Percentiles rank a stretch among this genome's conserved stretches.
phyloP scores from a whole-genome alignment of 2,888 invertebrate species.

The Amphipoea lucens region DNA sequence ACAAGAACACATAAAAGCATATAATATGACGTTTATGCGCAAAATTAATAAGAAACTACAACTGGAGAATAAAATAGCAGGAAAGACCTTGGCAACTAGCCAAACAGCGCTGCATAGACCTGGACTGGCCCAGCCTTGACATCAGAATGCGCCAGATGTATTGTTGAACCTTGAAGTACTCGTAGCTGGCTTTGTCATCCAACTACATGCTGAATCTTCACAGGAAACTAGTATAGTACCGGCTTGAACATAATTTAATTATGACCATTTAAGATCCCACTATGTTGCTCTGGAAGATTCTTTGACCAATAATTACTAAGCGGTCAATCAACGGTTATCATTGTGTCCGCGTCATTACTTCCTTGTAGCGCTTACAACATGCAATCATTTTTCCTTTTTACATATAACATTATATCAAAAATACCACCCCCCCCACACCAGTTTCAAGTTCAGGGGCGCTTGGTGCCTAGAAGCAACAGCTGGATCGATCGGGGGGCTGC shows the following conservation, averaged over 20 bases:
- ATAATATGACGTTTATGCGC: slow-evolving; percentile 43
- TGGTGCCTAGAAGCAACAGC: slow-evolving; percentile 84
- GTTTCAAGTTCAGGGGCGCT: slow-evolving; percentile 76
- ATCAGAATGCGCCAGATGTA: slow-evolving; percentile 64
- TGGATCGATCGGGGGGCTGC: slow-evolving; percentile 85
- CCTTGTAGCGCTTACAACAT: slow-evolving; percentile 3
- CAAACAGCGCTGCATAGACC: slow-evolving; percentile 62
- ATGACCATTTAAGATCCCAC: neutral
- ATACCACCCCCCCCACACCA: slow-evolving; percentile 55
- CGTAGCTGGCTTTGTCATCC: slow-evolving; percentile 47
- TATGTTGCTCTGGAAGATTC: slow-evolving; percentile 15
- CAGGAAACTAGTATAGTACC: slow-evolving; percentile 1
- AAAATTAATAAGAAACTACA: slow-evolving; percentile 60
- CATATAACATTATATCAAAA: slow-evolving; percentile 20
- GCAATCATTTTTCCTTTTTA: slow-evolving; percentile 6
- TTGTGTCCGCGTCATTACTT: slow-evolving; percentile 12
- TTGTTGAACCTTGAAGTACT: slow-evolving; percentile 59
- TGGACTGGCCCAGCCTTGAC: slow-evolving; percentile 67
- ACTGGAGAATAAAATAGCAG: slow-evolving; percentile 62
- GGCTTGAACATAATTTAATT: neutral
- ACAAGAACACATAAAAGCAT: slow-evolving; percentile 37
- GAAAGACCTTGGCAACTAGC: slow-evolving; percentile 61
- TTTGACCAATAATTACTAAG: slow-evolving; percentile 20
- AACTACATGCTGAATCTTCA: slow-evolving; percentile 18
- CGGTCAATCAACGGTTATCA: slow-evolving; percentile 5